Base-by-base conservation (phyloP, 2,888 invertebrate species). In the Volucella inanis region DNA sequence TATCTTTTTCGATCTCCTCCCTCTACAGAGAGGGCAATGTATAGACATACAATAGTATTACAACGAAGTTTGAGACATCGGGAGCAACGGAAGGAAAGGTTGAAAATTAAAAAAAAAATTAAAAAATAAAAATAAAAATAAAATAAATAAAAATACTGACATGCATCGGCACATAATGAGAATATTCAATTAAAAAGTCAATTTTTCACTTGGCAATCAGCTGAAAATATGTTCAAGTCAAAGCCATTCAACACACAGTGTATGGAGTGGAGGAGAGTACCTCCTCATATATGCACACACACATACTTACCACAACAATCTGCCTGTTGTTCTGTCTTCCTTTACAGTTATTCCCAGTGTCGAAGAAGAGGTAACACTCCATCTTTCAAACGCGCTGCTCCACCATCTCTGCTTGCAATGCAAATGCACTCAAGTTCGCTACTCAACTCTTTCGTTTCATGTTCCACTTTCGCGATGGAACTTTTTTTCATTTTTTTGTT, bases 101-200 rank as follows among this genome's bases (percentile, higher is more conserved):
- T 31, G 31, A 6, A 31, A 31, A 31, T 22, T 22, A 2, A 22
- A 22, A 22, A 3, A 22, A 68, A 70, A 76, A n/a, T n/a, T n/a
- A n/a, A 43, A 45, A 67, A 62, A 41, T n/a, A 11, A 12, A 15
- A 38, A 43, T 10, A 62, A 76, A n/a, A n/a, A n/a, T n/a, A 68
- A 68, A 76, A 70, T 41, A 41, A 70, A 77, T 67, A 54, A 68
- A 68, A 43, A 79, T 55, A 22, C 39, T 3, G 59, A 59, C 62
- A 31, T 39, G 70, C 71, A 82, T 81, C 65, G 72, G 55, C 65
- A 68, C 22, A 85, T 81, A 85, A 85, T 81, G 76, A 81, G 76
- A 77, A 81, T 81, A 85, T 85, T 85, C 85, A 85, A 85, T 85
- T 85, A 85, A 85, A 85, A 85, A 81, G 76, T 85, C 85, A 85